Conservation (phyloP, 2,797 vertebrate species). For the Gymnoscopelus microlampas region DNA sequence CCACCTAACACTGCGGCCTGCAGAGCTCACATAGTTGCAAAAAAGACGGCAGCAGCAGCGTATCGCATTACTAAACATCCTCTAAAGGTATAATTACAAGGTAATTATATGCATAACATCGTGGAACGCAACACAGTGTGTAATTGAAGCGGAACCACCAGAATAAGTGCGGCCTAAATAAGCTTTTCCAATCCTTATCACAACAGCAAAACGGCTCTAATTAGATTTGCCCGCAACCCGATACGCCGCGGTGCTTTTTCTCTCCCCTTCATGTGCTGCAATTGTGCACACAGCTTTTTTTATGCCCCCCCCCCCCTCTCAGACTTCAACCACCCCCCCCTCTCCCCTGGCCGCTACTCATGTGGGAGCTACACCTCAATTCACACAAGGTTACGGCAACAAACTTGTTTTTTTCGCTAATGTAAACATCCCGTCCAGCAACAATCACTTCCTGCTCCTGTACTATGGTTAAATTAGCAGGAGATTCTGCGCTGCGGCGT, state of each 20-base stretch:
- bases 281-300: slow-evolving; percentile 32
- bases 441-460: slow-evolving; percentile 68
- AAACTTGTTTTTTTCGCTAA: slow-evolving; percentile 46
- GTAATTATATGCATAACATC: slow-evolving; percentile 70
- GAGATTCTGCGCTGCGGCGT: slow-evolving; percentile 33
- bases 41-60: slow-evolving; percentile 28
- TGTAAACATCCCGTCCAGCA: slow-evolving; percentile 65
- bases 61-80: slow-evolving; percentile 69
- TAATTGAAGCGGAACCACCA: slow-evolving; percentile 57
- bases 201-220: slow-evolving; percentile 65
- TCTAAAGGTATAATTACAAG: slow-evolving; percentile 67
- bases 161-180: slow-evolving; percentile 56
- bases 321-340: slow-evolving; percentile 24
- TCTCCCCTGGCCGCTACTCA: slow-evolving; percentile 21
- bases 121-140: slow-evolving; percentile 52
- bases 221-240: slow-evolving; percentile 61
- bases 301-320: slow-evolving; percentile 6
- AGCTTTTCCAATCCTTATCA: slow-evolving; percentile 65
- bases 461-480: slow-evolving; percentile 60
- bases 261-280: slow-evolving; percentile 50
- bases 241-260: slow-evolving; percentile 42
- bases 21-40: slow-evolving; percentile 44
- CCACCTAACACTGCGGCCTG: slow-evolving; percentile 42
- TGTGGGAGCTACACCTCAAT: slow-evolving; percentile 41
- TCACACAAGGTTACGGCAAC: slow-evolving; percentile 60